Conservation (phyloP, 2,797 vertebrate genomes). For the Stomatorhinus walkeri region DNA sequence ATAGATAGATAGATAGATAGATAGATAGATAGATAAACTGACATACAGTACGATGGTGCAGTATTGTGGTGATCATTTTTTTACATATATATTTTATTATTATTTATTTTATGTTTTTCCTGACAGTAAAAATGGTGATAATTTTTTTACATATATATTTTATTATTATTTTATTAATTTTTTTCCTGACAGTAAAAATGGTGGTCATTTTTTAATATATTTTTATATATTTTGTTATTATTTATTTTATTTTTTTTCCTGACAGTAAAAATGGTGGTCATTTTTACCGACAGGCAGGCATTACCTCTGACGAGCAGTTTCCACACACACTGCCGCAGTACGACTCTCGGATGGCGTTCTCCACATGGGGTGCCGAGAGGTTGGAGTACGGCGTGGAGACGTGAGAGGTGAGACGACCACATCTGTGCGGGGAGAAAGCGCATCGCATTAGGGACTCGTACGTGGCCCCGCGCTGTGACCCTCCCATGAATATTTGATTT, state of each 20-base stretch:
- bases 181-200: neutral
- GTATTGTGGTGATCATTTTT: neutral
- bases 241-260: neutral
- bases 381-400: conserved; percentile 79
- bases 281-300: neutral
- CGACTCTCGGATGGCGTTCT: conserved; percentile 71
- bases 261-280: neutral
- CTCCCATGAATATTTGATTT: neutral
- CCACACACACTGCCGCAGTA: conserved; percentile 80
- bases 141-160: too few species aligned
- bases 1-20: too few species aligned
- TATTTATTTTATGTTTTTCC: neutral
- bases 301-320: conserved; percentile 73
- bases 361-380: conserved; percentile 69
- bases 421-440: conserved; percentile 57
- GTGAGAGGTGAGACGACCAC: conserved; percentile 80
- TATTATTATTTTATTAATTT: neutral
- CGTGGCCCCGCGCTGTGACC: neutral
- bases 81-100: neutral
- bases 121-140: neutral
- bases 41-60: neutral
- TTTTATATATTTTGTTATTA: too few species aligned
- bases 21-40: neutral
- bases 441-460: neutral
- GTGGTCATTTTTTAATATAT: neutral